Conservation (phyloP, 2,888 invertebrate species). For the Hetaerina titia region DNA sequence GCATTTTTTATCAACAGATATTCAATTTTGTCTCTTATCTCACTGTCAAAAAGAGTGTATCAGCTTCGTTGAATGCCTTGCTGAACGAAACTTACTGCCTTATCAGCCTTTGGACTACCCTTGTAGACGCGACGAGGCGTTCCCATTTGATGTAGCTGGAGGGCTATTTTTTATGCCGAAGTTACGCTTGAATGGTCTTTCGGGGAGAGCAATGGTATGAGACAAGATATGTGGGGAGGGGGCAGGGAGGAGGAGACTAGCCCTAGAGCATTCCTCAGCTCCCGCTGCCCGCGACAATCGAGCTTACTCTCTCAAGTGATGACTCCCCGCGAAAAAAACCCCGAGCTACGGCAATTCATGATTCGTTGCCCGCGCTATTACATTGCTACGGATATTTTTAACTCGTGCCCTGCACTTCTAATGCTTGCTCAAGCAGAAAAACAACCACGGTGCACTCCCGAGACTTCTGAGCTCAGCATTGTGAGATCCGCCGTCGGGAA, state of each 20-base stretch:
- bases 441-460: neutral
- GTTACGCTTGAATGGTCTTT: constrained; percentile 20
- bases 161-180: neutral
- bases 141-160: neutral
- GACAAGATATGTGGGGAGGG: neutral
- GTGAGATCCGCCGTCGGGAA: neutral
- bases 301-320: constrained; percentile 6
- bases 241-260: neutral
- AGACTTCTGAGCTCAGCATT: neutral
- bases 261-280: neutral
- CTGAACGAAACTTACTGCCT: neutral
- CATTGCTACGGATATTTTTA: neutral
- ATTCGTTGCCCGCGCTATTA: constrained; percentile 4
- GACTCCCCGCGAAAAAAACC: neutral
- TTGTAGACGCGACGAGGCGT: neutral
- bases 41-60: neutral
- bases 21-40: neutral
- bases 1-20: neutral
- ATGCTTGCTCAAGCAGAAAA: neutral
- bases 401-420: constrained; percentile 15
- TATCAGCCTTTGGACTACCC: neutral
- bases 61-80: neutral
- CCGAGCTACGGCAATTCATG: neutral
- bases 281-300: neutral
- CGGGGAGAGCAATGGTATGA: neutral